Conservation (phyloP, 2,888 invertebrate genomes). For the Bhutanitis thaidina region DNA sequence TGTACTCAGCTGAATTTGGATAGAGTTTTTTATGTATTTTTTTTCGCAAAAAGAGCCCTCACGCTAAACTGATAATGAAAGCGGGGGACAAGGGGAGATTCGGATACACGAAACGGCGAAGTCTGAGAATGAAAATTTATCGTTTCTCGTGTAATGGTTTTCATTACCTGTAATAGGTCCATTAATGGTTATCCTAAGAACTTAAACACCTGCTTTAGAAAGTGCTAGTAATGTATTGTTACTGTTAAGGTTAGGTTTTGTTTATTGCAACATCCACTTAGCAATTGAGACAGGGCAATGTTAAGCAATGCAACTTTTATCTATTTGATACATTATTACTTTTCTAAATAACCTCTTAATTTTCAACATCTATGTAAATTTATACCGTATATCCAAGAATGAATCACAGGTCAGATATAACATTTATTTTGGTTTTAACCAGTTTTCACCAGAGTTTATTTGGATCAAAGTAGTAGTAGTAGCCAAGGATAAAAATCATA, state of each 20-base stretch:
- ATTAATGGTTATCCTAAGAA: conserved; percentile 59
- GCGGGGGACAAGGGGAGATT: conserved; percentile 43
- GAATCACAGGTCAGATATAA: no score
- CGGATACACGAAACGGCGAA: conserved; percentile 42
- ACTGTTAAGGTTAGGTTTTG: conserved; percentile 29
- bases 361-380: no score
- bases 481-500: no score
- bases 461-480: no score
- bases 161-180: conserved; percentile 57
- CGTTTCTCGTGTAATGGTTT: conserved; percentile 59
- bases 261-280: conserved; percentile 26
- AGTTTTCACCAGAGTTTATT: no score
- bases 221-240: conserved; percentile 26
- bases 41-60: conserved; percentile 55
- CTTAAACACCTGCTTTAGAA: conserved; percentile 53
- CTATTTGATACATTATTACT: no score
- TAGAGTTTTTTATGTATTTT: conserved; percentile 65
- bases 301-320: not conserved
- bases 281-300: conserved; percentile 9
- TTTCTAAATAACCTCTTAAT: no score
- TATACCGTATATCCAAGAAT: no score
- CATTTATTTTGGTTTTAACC: no score
- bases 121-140: conserved; percentile 67
- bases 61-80: conserved; percentile 75
- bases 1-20: conserved; percentile 63